These are phyloP conservation scores for Catharus fuscescens DNA, from an alignment of 2,113 vertebrate species.

Conservation along the genomic window DNA sequence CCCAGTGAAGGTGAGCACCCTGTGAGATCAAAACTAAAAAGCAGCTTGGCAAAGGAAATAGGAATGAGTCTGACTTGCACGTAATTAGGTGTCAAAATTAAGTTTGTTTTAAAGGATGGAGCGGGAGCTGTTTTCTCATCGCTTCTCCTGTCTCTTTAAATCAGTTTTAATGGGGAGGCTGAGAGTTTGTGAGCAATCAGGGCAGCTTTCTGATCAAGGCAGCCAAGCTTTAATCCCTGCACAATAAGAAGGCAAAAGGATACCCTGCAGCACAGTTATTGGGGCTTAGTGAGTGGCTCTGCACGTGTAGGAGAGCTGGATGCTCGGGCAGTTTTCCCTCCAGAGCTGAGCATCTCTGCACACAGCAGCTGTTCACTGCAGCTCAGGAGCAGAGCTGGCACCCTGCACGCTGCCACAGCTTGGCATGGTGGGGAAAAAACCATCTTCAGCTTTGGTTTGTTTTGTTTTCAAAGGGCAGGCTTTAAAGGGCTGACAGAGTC, in stretches of 20 bases:
- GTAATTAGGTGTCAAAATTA: neutral
- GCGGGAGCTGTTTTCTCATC: neutral
- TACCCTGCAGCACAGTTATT: neutral
- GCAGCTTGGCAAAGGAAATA: neutral
- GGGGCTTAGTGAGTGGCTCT: neutral
- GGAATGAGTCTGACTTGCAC: neutral
- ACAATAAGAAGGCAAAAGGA: neutral
- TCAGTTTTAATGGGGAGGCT: neutral
- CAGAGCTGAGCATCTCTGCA: neutral
- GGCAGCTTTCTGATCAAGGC: neutral
- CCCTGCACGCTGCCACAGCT: neutral
- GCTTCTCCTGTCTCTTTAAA: neutral
- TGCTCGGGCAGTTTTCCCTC: neutral
- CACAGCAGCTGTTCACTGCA: neutral
- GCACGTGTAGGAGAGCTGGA: neutral
- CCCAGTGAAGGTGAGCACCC: neutral
- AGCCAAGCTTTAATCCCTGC: constrained; percentile 4
- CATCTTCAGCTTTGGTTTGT: neutral
- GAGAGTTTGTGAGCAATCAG: neutral
- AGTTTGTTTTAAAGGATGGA: neutral
- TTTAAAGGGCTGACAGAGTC: neutral
- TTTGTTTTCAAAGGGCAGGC: neutral
- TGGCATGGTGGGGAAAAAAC: accelerated
- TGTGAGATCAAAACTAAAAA: neutral
- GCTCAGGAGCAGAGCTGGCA: neutral